phyloP scores from a whole-genome alignment of 2,113 vertebrate species.

The Amazona vittata region DNA sequence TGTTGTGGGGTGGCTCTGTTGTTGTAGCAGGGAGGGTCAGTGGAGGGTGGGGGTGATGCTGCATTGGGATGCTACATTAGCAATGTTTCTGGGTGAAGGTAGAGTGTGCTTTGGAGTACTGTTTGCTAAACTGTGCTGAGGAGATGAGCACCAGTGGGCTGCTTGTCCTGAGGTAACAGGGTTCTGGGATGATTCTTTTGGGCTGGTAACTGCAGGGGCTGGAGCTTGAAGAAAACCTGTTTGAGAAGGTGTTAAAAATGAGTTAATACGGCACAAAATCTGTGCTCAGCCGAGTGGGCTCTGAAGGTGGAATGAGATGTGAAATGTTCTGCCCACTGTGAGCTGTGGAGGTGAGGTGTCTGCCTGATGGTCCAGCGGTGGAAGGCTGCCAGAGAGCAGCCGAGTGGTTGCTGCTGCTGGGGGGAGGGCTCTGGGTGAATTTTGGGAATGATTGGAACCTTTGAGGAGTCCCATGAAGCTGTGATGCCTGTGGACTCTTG shows the following conservation, averaged over 20 bases:
- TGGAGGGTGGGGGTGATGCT: accelerated
- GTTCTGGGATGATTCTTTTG: not conserved
- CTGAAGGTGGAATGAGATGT: not conserved
- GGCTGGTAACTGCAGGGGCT: not conserved
- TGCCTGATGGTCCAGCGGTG: accelerated
- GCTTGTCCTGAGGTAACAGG: accelerated
- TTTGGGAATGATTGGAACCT: not conserved
- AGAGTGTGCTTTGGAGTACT: accelerated
- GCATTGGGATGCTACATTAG: accelerated
- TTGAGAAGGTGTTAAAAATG: not conserved
- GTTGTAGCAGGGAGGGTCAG: not conserved
- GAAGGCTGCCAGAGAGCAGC: not conserved
- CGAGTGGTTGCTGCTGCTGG: accelerated
- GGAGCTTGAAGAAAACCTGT: accelerated
- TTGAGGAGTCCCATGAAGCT: not conserved
- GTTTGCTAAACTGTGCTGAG: accelerated
- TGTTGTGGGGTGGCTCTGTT: accelerated
- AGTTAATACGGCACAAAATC: not conserved
- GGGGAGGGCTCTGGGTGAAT: not conserved
- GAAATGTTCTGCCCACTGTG: not conserved
- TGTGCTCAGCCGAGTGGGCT: accelerated
- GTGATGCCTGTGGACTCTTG: not conserved
- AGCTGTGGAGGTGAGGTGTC: not conserved
- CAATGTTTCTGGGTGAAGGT: not conserved
- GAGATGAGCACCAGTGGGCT: accelerated